phyloP scores from a whole-genome alignment of 2,888 invertebrate species.

The Pachycephus smyrnensis region DNA sequence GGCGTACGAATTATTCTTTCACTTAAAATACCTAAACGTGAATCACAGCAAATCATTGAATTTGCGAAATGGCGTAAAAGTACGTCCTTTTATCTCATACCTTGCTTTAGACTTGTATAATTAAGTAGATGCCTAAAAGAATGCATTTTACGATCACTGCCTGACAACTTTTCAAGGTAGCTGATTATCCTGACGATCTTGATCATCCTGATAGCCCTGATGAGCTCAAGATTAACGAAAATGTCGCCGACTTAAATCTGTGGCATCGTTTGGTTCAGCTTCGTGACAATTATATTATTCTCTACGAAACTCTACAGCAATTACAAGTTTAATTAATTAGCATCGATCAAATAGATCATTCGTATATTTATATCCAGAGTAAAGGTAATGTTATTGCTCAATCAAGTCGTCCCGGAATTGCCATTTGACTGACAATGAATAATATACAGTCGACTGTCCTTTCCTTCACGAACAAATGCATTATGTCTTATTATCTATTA shows the following conservation, averaged over 20 bases:
- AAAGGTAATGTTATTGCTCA: no score
- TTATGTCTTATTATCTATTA: conserved; percentile 1
- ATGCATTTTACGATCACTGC: no score
- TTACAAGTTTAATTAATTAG: conserved; percentile 6
- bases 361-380: no score
- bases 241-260: conserved; percentile 45
- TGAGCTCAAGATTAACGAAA: conserved; percentile 36
- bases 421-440: no score
- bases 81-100: no score
- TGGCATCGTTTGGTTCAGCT: conserved; percentile 58
- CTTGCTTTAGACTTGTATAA: no score
- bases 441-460: background rate
- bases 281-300: conserved; percentile 56
- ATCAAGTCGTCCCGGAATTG: no score
- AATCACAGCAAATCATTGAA: conserved; percentile 29
- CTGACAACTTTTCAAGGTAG: conserved; percentile 17
- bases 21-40: conserved; percentile 54
- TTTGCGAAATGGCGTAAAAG: no score
- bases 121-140: no score
- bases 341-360: no score
- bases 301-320: conserved; percentile 51
- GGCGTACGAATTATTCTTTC: conserved; percentile 60
- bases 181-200: background rate
- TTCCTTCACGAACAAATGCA: background rate
- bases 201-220: background rate